These are phyloP conservation scores for Melanostigma gelatinosum DNA, from an alignment of 2,113 vertebrate species.

Conservation along the genomic window DNA sequence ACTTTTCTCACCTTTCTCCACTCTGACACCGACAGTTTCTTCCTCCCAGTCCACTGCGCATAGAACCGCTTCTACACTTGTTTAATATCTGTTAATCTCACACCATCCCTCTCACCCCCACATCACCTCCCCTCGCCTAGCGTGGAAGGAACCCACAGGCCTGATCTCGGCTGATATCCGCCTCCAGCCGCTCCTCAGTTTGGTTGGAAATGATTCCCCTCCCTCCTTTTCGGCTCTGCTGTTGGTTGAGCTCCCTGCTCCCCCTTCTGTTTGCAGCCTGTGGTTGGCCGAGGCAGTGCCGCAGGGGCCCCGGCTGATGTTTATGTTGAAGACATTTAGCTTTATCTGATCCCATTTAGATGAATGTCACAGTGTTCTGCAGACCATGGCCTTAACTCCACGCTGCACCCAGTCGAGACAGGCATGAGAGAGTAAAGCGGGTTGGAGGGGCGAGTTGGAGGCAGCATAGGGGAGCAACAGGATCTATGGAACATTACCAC, in stretches of 20 bases:
- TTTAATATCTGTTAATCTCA: conserved; percentile 36
- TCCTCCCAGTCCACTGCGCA: not conserved
- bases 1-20: conserved; percentile 2
- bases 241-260: conserved; percentile 27
- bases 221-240: conserved; percentile 10
- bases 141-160: conserved; percentile 40
- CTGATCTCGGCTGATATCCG: conserved; percentile 48
- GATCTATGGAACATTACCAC: conserved; percentile 67
- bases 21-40: not conserved
- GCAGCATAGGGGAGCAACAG: conserved; percentile 52
- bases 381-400: conserved; percentile 64
- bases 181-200: not conserved
- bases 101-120: conserved; percentile 18
- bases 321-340: conserved; percentile 68
- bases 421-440: conserved; percentile 22
- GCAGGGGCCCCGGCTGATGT: conserved; percentile 50
- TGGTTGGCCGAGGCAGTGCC: conserved; percentile 20
- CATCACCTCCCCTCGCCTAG: conserved; percentile 25
- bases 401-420: conserved; percentile 57
- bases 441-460: not conserved
- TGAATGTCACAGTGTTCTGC: conserved; percentile 71
- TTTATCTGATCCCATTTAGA: conserved; percentile 75
- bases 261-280: conserved; percentile 6
- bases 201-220: conserved; percentile 6
- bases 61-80: conserved; percentile 37